Percentiles rank a stretch among this genome's conserved stretches.
phyloP scores from a whole-genome alignment of 1,140 invertebrate species.

The Piezodorus guildinii region DNA sequence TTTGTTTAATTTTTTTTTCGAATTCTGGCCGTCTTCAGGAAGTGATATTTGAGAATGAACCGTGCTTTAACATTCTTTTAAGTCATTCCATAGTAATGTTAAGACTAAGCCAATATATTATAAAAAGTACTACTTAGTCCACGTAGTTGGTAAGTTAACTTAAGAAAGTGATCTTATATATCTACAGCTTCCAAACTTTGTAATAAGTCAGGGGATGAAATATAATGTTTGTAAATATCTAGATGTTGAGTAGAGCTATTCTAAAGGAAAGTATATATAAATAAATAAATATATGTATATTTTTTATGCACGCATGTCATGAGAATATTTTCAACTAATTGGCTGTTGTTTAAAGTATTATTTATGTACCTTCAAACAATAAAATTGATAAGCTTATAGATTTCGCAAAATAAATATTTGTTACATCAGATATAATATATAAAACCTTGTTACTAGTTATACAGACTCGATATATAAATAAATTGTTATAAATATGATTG shows the following conservation, averaged over 20 bases:
- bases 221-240: slow-evolving; percentile 5
- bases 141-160: slow-evolving; percentile 1
- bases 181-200: neutral
- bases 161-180: slow-evolving; percentile 9
- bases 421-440: slow-evolving; percentile 15
- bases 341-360: slow-evolving; percentile 24
- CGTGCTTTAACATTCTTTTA: neutral
- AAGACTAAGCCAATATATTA: slow-evolving; percentile 1
- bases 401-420: neutral
- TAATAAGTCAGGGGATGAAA: neutral
- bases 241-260: slow-evolving; percentile 9
- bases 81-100: slow-evolving; percentile 1
- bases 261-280: slow-evolving; percentile 9
- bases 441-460: slow-evolving; percentile 12
- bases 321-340: slow-evolving; percentile 17
- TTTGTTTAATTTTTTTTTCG: neutral
- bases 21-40: neutral
- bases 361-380: slow-evolving; percentile 22
- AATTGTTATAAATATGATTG: slow-evolving; percentile 14
- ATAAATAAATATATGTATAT: slow-evolving; percentile 9
- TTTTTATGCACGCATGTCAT: slow-evolving; percentile 20
- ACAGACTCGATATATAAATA: slow-evolving; percentile 7
- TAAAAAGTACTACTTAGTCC: neutral
- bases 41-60: neutral
- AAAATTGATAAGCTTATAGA: slow-evolving; percentile 11